A percentile compares a stretch with the other conserved stretches of the same genome.
Evolutionary conservation across 2,797 vertebrate species (phyloP).

Genomic region (Cercopithecus hamlyni): DNA sequence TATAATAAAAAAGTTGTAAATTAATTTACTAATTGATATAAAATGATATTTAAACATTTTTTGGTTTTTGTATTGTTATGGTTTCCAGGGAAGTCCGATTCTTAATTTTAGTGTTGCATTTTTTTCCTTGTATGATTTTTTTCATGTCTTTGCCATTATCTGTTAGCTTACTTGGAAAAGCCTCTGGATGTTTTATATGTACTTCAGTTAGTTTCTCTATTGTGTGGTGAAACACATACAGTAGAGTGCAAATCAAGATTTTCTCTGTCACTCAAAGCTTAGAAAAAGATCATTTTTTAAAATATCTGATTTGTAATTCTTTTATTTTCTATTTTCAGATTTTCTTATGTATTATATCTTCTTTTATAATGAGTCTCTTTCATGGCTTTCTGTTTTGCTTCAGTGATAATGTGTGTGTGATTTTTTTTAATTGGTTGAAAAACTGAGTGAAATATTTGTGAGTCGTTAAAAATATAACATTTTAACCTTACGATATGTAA

Average conservation of each 20-base stretch:
- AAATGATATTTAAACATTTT: not conserved
- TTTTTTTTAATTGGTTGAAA: not conserved
- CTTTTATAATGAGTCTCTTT: not conserved
- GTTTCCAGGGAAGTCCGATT: not conserved
- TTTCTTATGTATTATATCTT: not conserved
- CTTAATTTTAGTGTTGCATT: not conserved
- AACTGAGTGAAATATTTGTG: not conserved
- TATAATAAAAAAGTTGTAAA: not conserved
- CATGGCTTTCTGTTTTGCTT: not conserved
- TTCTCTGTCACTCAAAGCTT: not conserved
- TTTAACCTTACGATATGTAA: not conserved
- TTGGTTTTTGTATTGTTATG: not conserved
- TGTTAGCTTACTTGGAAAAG: not conserved
- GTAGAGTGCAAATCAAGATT: not conserved
- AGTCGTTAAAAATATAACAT: not conserved
- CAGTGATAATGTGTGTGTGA: not conserved
- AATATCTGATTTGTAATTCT: not conserved
- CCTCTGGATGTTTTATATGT: not conserved
- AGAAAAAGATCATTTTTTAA: not conserved
- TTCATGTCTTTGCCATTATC: not conserved
- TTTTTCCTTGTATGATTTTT: slow-evolving; percentile 17
- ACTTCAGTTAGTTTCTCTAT: not conserved
- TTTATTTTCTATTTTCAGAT: not conserved
- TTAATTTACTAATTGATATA: not conserved
- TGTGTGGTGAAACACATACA: not conserved